These are phyloP conservation scores for Seriola rivoliana DNA, from an alignment of 2,113 vertebrate genomes.

Conservation along the genomic window DNA sequence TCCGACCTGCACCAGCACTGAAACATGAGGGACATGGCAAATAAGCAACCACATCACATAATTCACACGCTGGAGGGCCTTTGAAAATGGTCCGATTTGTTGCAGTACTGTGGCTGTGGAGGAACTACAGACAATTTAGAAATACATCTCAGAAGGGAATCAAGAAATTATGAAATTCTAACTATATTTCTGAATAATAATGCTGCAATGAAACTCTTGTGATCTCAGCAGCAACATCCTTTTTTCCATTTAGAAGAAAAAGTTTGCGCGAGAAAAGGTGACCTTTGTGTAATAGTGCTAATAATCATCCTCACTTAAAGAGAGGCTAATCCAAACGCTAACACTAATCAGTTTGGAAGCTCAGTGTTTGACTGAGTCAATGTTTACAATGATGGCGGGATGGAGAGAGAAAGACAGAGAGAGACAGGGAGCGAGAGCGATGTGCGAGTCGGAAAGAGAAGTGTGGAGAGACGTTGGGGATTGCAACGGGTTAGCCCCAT, in stretches of 20 bases:
- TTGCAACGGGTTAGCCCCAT: slow-evolving; percentile 81
- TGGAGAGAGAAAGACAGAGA: slow-evolving; percentile 48
- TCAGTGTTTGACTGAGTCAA: slow-evolving; percentile 80
- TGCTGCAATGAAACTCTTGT: slow-evolving; percentile 28
- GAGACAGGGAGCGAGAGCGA: slow-evolving; percentile 55
- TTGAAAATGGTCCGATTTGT: neutral
- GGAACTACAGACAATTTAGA: slow-evolving; percentile 6
- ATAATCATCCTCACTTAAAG: slow-evolving; percentile 83
- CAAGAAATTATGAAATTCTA: neutral
- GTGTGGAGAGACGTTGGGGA: slow-evolving; percentile 78
- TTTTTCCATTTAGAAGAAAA: slow-evolving; percentile 58
- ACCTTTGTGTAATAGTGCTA: slow-evolving; percentile 80
- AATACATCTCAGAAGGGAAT: neutral
- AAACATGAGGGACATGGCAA: slow-evolving; percentile 23
- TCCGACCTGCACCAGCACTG: slow-evolving; percentile 96
- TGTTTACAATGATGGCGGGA: slow-evolving; percentile 81
- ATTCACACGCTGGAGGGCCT: slow-evolving; percentile 3
- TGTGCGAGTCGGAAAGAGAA: slow-evolving; percentile 71
- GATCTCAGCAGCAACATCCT: slow-evolving; percentile 53
- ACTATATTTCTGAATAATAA: slow-evolving; percentile 10
- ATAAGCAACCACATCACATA: slow-evolving; percentile 16
- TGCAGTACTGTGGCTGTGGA: neutral
- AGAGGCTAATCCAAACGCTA: slow-evolving; percentile 81
- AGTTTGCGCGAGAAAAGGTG: slow-evolving; percentile 79
- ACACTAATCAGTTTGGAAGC: slow-evolving; percentile 84